A percentile compares a stretch with the other conserved stretches of the same genome.
phyloP scores from a whole-genome alignment of 1,140 invertebrate genomes.

The Ceratoteleas bidentatus region DNA sequence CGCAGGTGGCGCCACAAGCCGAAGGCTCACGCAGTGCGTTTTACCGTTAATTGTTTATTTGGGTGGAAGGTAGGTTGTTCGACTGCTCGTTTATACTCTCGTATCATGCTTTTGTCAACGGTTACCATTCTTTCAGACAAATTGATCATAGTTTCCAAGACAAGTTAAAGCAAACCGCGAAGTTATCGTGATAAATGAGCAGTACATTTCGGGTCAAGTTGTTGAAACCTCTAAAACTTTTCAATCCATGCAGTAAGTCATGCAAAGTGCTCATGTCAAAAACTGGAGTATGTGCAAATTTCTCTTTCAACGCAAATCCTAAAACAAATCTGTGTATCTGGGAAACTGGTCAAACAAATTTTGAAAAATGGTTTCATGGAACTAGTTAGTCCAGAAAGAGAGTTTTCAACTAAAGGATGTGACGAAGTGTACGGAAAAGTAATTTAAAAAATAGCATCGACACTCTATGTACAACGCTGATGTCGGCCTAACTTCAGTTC shows the following conservation, averaged over 20 bases:
- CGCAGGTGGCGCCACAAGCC: conserved; percentile 65
- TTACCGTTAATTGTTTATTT: conserved; percentile 60
- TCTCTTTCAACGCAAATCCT: not conserved
- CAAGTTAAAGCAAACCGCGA: not conserved
- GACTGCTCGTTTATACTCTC: conserved; percentile 47
- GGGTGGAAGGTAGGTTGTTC: conserved; percentile 76
- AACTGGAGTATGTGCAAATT: not conserved
- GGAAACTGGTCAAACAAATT: not conserved
- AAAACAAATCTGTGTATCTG: too few species aligned
- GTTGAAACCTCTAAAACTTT: conserved; percentile 25
- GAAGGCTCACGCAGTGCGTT: conserved; percentile 80
- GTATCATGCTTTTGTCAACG: too few species aligned
- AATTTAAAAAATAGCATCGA: not conserved
- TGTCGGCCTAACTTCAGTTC: not conserved
- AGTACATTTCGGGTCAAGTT: conserved; percentile 38
- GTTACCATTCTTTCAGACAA: too few species aligned
- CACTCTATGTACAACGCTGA: conserved; percentile 3
- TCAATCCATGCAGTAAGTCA: conserved; percentile 43
- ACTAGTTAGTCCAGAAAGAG: too few species aligned
- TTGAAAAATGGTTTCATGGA: too few species aligned
- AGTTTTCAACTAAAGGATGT: too few species aligned
- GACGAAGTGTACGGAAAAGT: not conserved
- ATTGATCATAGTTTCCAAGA: too few species aligned
- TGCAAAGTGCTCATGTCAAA: conserved; percentile 43
- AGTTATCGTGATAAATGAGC: conserved; percentile 34